Percentiles rank a stretch among this genome's conserved stretches.
Conservation (phyloP, 2,113 vertebrate genomes). For the Tachuris rubrigastra region DNA sequence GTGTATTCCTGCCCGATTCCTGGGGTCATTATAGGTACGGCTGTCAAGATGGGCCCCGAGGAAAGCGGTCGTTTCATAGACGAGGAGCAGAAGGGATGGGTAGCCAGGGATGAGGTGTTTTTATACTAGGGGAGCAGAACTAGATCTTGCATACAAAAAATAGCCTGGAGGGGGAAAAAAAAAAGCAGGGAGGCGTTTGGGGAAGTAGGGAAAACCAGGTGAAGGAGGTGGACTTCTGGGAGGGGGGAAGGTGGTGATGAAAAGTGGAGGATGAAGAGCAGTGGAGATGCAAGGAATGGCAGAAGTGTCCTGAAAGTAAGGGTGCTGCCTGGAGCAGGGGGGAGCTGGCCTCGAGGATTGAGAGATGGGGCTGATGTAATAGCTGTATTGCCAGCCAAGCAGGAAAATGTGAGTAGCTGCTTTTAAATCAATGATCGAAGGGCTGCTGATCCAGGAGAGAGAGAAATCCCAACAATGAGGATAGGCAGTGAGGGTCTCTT, state of each 20-base stretch:
- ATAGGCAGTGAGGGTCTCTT: not conserved
- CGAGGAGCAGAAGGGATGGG: not conserved
- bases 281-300: not conserved
- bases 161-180: not conserved
- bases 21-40: not conserved
- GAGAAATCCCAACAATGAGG: not conserved
- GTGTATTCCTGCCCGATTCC: accelerated
- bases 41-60: not conserved
- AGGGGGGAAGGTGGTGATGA: too few species aligned
- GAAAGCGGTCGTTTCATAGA: not conserved
- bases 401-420: not conserved
- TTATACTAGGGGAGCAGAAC: not conserved
- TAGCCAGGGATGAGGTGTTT: not conserved
- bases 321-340: not conserved
- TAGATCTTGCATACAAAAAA: not conserved
- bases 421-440: not conserved
- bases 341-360: not conserved
- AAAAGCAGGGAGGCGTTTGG: not conserved
- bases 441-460: not conserved
- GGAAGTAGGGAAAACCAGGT: not conserved
- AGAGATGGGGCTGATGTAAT: slow-evolving; percentile 46
- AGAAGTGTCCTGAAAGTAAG: not conserved
- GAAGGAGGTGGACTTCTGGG: not conserved
- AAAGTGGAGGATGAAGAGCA: not conserved
- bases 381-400: not conserved